Conservation (phyloP, 2,888 invertebrate species). For the Odontocolon sp. region DNA sequence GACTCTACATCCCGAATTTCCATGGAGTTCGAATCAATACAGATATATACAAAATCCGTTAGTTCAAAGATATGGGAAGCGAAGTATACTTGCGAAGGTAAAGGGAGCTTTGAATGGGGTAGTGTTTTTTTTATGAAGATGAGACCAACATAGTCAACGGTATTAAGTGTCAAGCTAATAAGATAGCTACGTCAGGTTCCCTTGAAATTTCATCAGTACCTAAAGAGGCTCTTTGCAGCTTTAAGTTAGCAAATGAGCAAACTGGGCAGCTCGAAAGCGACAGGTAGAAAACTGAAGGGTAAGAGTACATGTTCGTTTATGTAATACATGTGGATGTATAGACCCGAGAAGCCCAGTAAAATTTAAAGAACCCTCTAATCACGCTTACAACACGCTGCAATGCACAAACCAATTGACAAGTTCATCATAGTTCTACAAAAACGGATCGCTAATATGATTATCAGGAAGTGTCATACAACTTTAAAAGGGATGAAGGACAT, state of each 20-base stretch:
- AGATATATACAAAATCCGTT: too few species aligned
- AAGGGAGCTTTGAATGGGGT: background rate
- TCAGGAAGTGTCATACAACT: background rate
- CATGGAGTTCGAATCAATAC: too few species aligned
- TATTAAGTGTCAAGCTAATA: constrained; percentile 24
- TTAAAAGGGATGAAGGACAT: too few species aligned
- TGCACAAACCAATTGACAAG: constrained; percentile 19
- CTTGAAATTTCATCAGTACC: constrained; percentile 23
- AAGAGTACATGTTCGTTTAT: background rate
- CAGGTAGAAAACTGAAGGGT: background rate
- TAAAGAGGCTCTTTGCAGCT: constrained; percentile 23
- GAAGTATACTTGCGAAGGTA: too few species aligned
- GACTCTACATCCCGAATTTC: too few species aligned
- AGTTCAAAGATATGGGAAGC: too few species aligned
- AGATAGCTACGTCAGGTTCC: constrained; percentile 16
- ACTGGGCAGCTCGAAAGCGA: constrained; percentile 10
- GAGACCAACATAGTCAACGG: background rate
- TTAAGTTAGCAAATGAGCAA: constrained; percentile 35
- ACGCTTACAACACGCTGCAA: constrained; percentile 20
- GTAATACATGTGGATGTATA: constrained; percentile 3
- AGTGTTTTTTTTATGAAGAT: background rate
- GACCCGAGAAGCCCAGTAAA: background rate
- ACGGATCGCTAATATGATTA: background rate
- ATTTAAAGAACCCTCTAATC: constrained; percentile 39
- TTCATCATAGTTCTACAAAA: background rate